Percentiles rank a stretch among this genome's conserved stretches.
These are phyloP conservation scores for Zophobas morio DNA, from an alignment of 1,140 invertebrate species.

Conservation along the genomic window DNA sequence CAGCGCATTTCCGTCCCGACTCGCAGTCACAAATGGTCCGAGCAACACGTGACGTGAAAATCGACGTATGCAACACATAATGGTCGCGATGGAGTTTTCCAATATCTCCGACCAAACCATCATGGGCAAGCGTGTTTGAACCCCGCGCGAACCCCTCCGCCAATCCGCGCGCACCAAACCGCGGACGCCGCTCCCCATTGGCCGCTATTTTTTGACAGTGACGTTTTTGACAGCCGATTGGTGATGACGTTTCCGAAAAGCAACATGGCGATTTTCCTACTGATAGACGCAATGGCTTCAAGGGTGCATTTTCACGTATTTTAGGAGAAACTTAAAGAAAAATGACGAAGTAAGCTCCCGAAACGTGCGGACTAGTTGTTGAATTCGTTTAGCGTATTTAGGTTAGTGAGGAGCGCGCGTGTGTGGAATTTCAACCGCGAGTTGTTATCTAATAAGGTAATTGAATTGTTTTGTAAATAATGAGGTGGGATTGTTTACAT, in stretches of 20 bases:
- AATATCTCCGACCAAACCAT: not conserved
- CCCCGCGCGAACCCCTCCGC: not conserved
- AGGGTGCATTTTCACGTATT: slow-evolving; percentile 8
- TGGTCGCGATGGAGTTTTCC: no score
- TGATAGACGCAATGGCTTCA: not conserved
- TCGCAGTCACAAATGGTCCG: not conserved
- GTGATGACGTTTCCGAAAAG: slow-evolving; percentile 19
- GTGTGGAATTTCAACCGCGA: not conserved
- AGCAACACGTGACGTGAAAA: not conserved
- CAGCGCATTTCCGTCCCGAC: slow-evolving; percentile 15
- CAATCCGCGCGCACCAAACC: not conserved
- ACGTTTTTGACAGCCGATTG: slow-evolving; percentile 3
- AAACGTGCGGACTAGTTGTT: not conserved
- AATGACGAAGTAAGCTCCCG: slow-evolving; percentile 2
- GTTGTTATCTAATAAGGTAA: slow-evolving; percentile 45
- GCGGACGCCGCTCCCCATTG: not conserved
- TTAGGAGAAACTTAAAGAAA: slow-evolving; percentile 9
- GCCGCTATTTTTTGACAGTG: not conserved
- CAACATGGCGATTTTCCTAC: slow-evolving; percentile 20
- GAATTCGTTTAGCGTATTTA: not conserved
- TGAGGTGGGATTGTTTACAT: slow-evolving; percentile 33
- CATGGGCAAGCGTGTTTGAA: not conserved
- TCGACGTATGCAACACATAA: not conserved
- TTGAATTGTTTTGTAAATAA: slow-evolving; percentile 42
- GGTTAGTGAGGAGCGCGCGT: not conserved